These are phyloP conservation scores for Mimas tiliae DNA, from an alignment of 2,888 invertebrate species.

Conservation along the genomic window DNA sequence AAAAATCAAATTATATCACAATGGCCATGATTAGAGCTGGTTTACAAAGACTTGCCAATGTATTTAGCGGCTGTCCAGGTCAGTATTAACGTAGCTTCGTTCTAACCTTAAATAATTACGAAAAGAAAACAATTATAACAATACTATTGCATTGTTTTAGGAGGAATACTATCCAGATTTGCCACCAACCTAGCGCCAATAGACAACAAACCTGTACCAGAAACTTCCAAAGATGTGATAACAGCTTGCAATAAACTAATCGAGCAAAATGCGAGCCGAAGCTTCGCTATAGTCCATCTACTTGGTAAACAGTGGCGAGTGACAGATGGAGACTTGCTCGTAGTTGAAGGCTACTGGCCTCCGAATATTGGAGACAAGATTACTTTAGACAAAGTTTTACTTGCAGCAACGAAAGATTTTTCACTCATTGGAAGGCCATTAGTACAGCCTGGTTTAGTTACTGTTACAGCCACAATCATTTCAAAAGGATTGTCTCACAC, in stretches of 20 bases:
- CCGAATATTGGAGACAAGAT: conserved; percentile 92
- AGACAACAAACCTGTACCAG: conserved; percentile 50
- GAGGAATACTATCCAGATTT: conserved; percentile 69
- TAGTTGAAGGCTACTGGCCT: conserved; percentile 93
- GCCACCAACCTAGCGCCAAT: conserved; percentile 57
- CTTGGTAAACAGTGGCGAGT: conserved; percentile 94
- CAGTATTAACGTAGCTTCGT: conserved; percentile 26
- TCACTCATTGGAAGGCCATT: conserved; percentile 92
- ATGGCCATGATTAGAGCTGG: conserved; percentile 70
- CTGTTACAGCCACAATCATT: conserved; percentile 91
- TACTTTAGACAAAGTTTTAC: conserved; percentile 91
- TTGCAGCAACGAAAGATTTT: conserved; percentile 92
- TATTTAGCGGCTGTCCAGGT: conserved; percentile 63
- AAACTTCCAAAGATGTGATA: conserved; percentile 81
- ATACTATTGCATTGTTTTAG: conserved; percentile 48
- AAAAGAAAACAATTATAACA: not conserved
- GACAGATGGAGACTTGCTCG: conserved; percentile 92
- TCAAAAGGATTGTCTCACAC: conserved; percentile 93
- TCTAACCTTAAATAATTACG: not conserved
- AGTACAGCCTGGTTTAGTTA: conserved; percentile 89
- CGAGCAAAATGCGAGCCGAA: conserved; percentile 83
- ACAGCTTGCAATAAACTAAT: conserved; percentile 87
- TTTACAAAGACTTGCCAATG: conserved; percentile 60
- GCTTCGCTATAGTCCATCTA: conserved; percentile 93
- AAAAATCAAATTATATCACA: conserved; percentile 24